phyloP scores from a whole-genome alignment of 2,888 invertebrate species.

The Lathronympha strigana region DNA sequence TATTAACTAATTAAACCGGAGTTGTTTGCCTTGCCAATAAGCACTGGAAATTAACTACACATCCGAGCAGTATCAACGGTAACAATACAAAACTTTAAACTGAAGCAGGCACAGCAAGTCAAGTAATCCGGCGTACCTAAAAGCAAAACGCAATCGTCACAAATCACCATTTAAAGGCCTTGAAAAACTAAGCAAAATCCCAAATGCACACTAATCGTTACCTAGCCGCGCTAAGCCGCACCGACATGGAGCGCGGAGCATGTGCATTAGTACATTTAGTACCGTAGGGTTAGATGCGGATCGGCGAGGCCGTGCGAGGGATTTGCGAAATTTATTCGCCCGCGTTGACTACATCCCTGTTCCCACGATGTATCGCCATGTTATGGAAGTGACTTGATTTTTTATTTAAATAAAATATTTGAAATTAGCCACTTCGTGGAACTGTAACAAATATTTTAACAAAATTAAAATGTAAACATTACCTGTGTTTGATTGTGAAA shows the following conservation, averaged over 20 bases:
- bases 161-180: conserved; percentile 36
- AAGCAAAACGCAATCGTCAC: conserved; percentile 33
- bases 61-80: neutral
- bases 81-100: neutral
- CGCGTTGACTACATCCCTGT: conserved; percentile 56
- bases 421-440: no score
- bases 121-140: conserved; percentile 9
- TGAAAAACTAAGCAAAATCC: conserved; percentile 35
- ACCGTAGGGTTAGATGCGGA: conserved; percentile 57
- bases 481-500: no score
- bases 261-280: conserved; percentile 55
- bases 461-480: no score
- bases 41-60: neutral
- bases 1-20: no score
- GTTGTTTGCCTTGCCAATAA: no score
- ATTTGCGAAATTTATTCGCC: conserved; percentile 75
- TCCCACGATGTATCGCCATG: conserved; percentile 41
- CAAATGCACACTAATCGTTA: conserved; percentile 51
- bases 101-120: neutral
- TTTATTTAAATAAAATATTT: no score
- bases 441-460: no score
- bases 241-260: conserved; percentile 70
- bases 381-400: conserved; percentile 29
- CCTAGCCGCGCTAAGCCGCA: conserved; percentile 59
- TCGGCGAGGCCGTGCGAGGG: conserved; percentile 68